These are phyloP conservation scores for Puffinus mauretanicus DNA, from an alignment of 2,113 vertebrate species.

Conservation along the genomic window DNA sequence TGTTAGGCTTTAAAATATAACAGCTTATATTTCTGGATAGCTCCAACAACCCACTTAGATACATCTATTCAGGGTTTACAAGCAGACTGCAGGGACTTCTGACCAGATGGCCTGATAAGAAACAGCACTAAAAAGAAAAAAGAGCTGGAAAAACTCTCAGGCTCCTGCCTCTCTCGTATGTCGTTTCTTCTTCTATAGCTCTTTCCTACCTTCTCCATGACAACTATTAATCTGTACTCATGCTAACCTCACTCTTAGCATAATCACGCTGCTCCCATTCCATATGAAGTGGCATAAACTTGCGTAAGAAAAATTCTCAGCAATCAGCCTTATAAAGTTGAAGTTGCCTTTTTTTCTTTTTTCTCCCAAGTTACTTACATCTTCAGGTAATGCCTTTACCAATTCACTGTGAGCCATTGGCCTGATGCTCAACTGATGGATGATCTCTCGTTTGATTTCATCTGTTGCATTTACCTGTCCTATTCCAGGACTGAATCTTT, in stretches of 20 bases:
- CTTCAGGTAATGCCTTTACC: constrained; percentile 94
- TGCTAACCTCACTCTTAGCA: not conserved
- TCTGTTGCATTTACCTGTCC: constrained; percentile 87
- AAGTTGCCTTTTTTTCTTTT: not conserved
- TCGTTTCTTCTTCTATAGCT: not conserved
- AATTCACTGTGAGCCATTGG: constrained; percentile 97
- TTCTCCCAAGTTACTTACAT: constrained; percentile 79
- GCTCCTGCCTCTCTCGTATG: not conserved
- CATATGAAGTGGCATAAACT: not conserved
- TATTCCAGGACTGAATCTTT: constrained; percentile 88
- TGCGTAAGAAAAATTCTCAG: not conserved
- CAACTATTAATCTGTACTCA: not conserved
- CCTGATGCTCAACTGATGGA: constrained; percentile 94
- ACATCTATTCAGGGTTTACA: not conserved
- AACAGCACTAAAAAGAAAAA: not conserved
- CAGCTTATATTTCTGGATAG: not conserved
- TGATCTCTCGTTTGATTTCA: constrained; percentile 92
- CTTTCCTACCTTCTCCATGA: not conserved
- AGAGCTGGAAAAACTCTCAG: not conserved
- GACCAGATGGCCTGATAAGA: not conserved
- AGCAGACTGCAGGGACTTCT: not conserved
- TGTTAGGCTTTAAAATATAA: not conserved
- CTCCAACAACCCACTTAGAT: not conserved
- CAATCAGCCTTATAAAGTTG: not conserved
- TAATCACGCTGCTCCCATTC: not conserved